A percentile compares a stretch with the other conserved stretches of the same genome.
phyloP scores from a whole-genome alignment of 2,113 vertebrate species.

The Oreocharis arfaki region DNA sequence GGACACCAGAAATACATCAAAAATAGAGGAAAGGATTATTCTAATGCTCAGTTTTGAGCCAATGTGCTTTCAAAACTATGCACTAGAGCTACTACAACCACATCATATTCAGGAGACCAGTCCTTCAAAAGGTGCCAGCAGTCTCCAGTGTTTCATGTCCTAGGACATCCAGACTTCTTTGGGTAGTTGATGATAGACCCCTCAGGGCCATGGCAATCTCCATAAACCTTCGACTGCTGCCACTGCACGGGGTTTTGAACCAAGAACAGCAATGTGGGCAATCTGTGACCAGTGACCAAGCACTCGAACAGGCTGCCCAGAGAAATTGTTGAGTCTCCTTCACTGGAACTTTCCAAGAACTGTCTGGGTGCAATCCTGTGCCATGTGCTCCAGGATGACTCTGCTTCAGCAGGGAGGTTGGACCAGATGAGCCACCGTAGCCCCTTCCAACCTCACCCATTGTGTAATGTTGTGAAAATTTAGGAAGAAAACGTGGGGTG shows the following conservation, averaged over 20 bases:
- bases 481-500: accelerated
- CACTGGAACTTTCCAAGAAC: neutral
- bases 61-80: neutral
- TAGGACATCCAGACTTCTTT: neutral
- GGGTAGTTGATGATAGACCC: neutral
- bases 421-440: neutral
- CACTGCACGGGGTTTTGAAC: neutral
- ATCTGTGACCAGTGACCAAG: neutral
- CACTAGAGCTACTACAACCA: neutral
- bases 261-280: neutral
- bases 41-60: neutral
- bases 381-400: neutral
- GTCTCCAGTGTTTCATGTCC: neutral
- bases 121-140: neutral
- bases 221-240: neutral
- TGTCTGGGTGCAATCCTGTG: neutral
- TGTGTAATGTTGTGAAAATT: neutral
- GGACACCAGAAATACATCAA: neutral
- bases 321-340: neutral
- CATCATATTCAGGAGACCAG: neutral
- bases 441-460: neutral
- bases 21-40: neutral
- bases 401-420: neutral
- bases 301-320: neutral
- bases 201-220: neutral